Evolutionary conservation across 2,113 vertebrate genomes (phyloP).

Genomic region (Indri indri): DNA sequence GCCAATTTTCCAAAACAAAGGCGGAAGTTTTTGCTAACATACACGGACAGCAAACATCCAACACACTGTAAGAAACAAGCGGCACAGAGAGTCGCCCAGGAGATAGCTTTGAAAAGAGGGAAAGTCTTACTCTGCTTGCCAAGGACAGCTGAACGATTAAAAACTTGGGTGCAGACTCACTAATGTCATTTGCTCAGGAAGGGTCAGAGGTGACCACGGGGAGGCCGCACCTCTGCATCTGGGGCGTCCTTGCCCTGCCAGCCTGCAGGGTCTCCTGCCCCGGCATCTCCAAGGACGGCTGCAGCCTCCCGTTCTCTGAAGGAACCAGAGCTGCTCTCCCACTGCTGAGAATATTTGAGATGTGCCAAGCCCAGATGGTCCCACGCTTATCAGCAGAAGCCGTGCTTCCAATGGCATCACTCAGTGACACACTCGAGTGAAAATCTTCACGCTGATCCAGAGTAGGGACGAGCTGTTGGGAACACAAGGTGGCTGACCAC

Average conservation of each 20-base stretch:
- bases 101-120: background rate
- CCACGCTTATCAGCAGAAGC: constrained; percentile 78
- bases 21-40: background rate
- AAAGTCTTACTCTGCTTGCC: constrained; percentile 52
- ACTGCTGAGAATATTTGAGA: constrained; percentile 69
- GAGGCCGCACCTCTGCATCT: background rate
- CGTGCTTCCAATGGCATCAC: constrained; percentile 81
- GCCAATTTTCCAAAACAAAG: background rate
- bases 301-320: constrained; percentile 61
- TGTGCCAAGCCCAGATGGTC: constrained; percentile 79
- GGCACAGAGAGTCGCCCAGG: background rate
- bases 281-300: constrained; percentile 52
- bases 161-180: constrained; percentile 64
- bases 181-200: constrained; percentile 64
- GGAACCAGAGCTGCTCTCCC: constrained; percentile 67
- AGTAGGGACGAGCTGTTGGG: background rate
- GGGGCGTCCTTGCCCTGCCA: background rate
- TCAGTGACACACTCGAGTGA: constrained; percentile 64
- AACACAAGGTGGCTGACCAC: background rate
- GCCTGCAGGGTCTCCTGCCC: constrained; percentile 51
- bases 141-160: constrained; percentile 22
- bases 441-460: constrained; percentile 41
- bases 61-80: background rate
- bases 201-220: constrained; percentile 63
- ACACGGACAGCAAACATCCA: background rate